Base-by-base conservation (phyloP, 2,113 vertebrate genomes). In the Paralichthys olivaceus region DNA sequence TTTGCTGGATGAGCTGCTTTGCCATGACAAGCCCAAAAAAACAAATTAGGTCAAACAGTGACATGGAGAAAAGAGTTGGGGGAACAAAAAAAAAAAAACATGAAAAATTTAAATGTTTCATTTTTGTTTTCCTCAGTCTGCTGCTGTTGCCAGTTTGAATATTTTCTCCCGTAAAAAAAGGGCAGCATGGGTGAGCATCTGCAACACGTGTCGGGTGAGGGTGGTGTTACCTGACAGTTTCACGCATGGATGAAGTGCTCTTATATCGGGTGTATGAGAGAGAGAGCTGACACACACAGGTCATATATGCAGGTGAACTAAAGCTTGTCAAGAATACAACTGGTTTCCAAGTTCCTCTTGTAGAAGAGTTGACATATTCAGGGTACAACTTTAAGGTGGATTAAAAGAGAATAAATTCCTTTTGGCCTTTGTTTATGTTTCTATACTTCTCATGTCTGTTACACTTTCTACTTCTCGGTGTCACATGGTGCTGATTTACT, bases 31-130 rank as follows among this genome's bases (percentile, higher is more conserved):
- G 89, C 81, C 87, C 80, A 91, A 91, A 91, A 89, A 84, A 90
- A 89, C 84, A 92, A 93, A 92, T 91, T 90, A 90, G 92, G 90
- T 92, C 92, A 92, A 89, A 91, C 43, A 20, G 83, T 91, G 89
- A 91, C 88, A 87, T 58, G 47, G 80, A 86, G 80, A 88, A 90
- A 88, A 45, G 20, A 86, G 75, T 40, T 34, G 25, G 4, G 2
- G 29, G 17, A 75, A 62, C 34, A 70, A 72, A 77, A 84, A 71
- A 63, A 83, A 62, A 84, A 83, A 65, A 82, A 81, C 83, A 87
- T 85, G 89, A 87, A 84, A 81, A 86, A 82, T 84, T 20, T 61
- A 67, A 84, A 86, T 87, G 69, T 89, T 84, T 84, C 68, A 71
- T 84, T 81, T 74, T 63, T 87, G 65, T 87, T 87, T 88, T 75